Evolutionary conservation across 2,888 invertebrate species (phyloP), one percentile per base, ranked within the genome.

Genomic region (Napeogenes inachia): DNA sequence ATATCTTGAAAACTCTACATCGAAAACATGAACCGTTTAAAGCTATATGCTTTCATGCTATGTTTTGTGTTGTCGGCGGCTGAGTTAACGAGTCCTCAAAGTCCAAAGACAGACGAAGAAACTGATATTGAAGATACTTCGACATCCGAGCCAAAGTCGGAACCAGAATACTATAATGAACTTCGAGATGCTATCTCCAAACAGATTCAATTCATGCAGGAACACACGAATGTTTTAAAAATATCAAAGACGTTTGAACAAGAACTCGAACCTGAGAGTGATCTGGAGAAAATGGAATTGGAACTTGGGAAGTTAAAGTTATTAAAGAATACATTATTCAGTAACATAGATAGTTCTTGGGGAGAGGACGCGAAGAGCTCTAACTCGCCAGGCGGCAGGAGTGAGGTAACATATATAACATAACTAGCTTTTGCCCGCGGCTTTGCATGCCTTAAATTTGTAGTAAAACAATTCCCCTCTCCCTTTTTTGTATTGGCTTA

Each of bases 261-360:
- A 80, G 60, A 81, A 82, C 59, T 46, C 12, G 56, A 75, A 71
- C 13, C 74, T 74, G 84, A 81, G n/a, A 77, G 71, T 61, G 79
- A 80, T 35, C 38, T 86, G 46, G 80, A 83, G n/a, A 81, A 85
- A 68, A 81, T 87, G 81, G 82, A 85, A 63, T 81, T 30, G 30
- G 30, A 50, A 50, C 30, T 50, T 21, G 50, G 80, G 54, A 84
- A 84, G n/a, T 64, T 86, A 5, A 85, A 85, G 76, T 69, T 88
- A 75, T 67, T 91, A 73, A 81, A 91, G 80, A 84, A 88, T 75
- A 86, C 87, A 76, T 61, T 91, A 68, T 72, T 92, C 75, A 76
- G 83, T 59, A 87, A 85, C 57, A 74, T 81, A 0, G 82, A 85
- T 50, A 73, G 77, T 0, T 74, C 68, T 21, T 82, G 81, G 80